These are phyloP conservation scores for Ormia ochracea DNA, from an alignment of 2,888 invertebrate species.

Conservation along the genomic window DNA sequence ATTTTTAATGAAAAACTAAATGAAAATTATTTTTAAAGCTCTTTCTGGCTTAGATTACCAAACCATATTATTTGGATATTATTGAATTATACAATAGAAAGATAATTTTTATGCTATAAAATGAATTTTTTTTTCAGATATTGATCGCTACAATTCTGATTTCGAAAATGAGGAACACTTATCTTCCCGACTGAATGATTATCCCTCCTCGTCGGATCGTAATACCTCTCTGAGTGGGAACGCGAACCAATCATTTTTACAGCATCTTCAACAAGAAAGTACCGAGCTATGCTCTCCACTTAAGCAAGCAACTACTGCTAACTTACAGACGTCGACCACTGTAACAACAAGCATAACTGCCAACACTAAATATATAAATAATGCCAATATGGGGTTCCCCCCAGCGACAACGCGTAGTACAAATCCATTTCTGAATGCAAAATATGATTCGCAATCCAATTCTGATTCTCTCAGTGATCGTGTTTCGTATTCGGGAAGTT, in stretches of 20 bases:
- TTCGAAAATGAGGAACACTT: constrained; percentile 82
- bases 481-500: constrained; percentile 70
- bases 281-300: constrained; percentile 72
- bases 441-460: constrained; percentile 70
- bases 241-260: constrained; percentile 66
- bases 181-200: constrained; percentile 71
- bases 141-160: constrained; percentile 85
- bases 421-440: constrained; percentile 74
- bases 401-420: constrained; percentile 69
- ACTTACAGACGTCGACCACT: constrained; percentile 43
- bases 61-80: too few species aligned
- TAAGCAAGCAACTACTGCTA: constrained; percentile 62
- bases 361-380: constrained; percentile 56
- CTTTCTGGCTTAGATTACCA: too few species aligned
- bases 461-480: constrained; percentile 67
- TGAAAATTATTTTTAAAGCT: too few species aligned
- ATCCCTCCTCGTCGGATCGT: constrained; percentile 73
- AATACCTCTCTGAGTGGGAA: constrained; percentile 36
- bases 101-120: background rate
- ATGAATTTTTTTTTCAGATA: constrained; percentile 63
- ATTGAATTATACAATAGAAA: too few species aligned
- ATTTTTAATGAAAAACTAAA: too few species aligned
- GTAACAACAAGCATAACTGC: constrained; percentile 54
- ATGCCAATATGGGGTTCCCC: constrained; percentile 59
- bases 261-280: constrained; percentile 65